Evolutionary conservation across 2,797 vertebrate genomes (phyloP), one percentile per base, ranked within the genome.

Genomic region (Rhynchonycteris naso): DNA sequence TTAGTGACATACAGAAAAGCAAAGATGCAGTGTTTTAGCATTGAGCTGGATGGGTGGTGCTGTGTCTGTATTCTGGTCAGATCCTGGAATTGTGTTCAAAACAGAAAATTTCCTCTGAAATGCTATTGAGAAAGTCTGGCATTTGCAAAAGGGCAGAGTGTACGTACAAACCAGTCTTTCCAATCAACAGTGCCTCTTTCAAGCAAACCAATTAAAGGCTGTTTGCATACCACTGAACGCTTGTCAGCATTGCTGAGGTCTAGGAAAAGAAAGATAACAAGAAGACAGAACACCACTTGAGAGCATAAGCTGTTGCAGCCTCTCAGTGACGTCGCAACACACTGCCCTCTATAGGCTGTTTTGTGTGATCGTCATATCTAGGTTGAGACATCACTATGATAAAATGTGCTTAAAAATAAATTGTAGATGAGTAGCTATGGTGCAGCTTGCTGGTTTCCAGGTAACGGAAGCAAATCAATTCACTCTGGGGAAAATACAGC

Each of bases 81-180:
- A 88, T 54, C 76, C 21, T 43, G 35, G 52, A 87, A 72, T 6
- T 85, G 24, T 69, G 26, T 88, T 58, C 28, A 56, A 88, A 83
- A 94, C 52, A 90, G 28, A 83, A 66, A 80, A 74, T 84, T 68
- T 76, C 24, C 78, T 92, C 54, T 86, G 58, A 88, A 91, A 65
- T 93, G 56, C 38, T 72, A 28, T n/a, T 84, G 61, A 83, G 65
- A 76, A 89, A 85, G 61, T 63, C 80, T 87, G 76, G 50, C 69
- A 56, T 92, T 90, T 95, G 68, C 76, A 65, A 88, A 91, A 90
- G 66, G 75, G 90, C 76, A 81, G 54, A 91, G 71, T 81, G 93
- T 87, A 96, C 94, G 90, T 84, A 80, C 7, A 90, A 74, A 52
- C 16, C 52, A 88, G 74, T 6, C 61, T 91, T 95, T 85, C 28